These are phyloP conservation scores for Phrixothrix hirtus DNA, from an alignment of 2,888 invertebrate genomes.

Conservation along the genomic window DNA sequence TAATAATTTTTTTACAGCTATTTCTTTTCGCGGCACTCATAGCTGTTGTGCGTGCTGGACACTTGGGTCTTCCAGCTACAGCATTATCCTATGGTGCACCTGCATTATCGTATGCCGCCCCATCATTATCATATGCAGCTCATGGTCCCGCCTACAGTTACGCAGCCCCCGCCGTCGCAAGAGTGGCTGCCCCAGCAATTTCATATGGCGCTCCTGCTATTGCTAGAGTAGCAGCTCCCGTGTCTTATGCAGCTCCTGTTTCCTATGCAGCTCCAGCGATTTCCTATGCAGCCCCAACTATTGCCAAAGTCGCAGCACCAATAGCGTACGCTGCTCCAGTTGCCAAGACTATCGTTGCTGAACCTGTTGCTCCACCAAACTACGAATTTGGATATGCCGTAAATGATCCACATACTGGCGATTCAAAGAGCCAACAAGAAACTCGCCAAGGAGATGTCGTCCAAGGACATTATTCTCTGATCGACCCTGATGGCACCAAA, in stretches of 20 bases:
- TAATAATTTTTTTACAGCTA: conserved; percentile 34
- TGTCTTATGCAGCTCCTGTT: conserved; percentile 38
- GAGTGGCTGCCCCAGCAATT: conserved; percentile 42
- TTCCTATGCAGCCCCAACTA: conserved; percentile 29
- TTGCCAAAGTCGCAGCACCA: conserved; percentile 35
- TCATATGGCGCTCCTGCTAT: conserved; percentile 31
- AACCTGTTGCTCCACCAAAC: conserved; percentile 54
- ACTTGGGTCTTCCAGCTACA: conserved; percentile 14
- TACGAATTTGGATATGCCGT: conserved; percentile 58
- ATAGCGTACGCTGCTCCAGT: conserved; percentile 39
- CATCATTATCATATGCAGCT: conserved; percentile 28
- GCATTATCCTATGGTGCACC: conserved; percentile 43
- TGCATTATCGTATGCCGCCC: conserved; percentile 35
- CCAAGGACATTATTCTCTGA: conserved; percentile 58
- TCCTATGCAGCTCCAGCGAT: conserved; percentile 35
- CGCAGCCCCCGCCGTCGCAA: conserved; percentile 38
- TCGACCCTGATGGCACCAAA: conserved; percentile 60
- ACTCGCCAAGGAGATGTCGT: conserved; percentile 59
- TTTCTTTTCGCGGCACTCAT: conserved; percentile 33
- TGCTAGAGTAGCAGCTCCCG: conserved; percentile 34
- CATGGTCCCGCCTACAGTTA: conserved; percentile 20
- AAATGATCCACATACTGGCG: conserved; percentile 59
- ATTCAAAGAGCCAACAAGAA: conserved; percentile 60
- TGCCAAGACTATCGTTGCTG: conserved; percentile 54
- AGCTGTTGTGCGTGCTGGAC: conserved; percentile 34